Evolutionary conservation across 2,888 invertebrate genomes (phyloP).

Genomic region (Phalera bucephala): DNA sequence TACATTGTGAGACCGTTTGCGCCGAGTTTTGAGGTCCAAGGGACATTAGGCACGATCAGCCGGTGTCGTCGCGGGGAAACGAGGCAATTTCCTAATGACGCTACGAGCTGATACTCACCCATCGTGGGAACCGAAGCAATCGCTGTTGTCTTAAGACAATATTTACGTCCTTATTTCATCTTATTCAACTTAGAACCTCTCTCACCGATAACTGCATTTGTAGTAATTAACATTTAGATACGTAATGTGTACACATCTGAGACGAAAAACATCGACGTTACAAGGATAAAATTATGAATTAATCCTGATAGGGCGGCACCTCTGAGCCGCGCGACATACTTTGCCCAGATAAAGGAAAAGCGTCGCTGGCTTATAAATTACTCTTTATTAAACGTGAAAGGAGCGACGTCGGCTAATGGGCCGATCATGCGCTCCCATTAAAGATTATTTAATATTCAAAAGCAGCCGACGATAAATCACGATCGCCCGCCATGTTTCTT

Average conservation of each 20-base stretch:
- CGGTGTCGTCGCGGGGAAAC: conserved; percentile 43
- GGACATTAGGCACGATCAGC: conserved; percentile 59
- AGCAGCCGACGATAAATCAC: conserved; percentile 80
- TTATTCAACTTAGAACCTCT: conserved; percentile 15
- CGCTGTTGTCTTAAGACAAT: conserved; percentile 30
- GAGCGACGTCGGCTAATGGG: conserved; percentile 81
- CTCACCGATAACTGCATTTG: conserved; percentile 34
- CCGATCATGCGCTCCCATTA: conserved; percentile 83
- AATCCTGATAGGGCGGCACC: conserved; percentile 80
- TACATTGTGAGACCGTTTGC: conserved; percentile 46
- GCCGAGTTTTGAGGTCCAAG: conserved; percentile 42
- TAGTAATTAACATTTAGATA: conserved; percentile 43
- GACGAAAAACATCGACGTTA: conserved; percentile 49
- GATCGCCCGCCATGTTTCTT: conserved; percentile 77
- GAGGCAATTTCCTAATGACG: conserved; percentile 67
- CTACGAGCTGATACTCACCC: conserved; percentile 64
- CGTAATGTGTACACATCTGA: conserved; percentile 43
- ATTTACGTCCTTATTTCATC: conserved; percentile 14
- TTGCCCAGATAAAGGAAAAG: conserved; percentile 79
- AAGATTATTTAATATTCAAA: conserved; percentile 84
- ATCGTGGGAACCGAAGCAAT: conserved; percentile 63
- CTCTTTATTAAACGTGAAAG: conserved; percentile 83
- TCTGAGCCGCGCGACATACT: conserved; percentile 79
- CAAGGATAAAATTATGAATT: conserved; percentile 80
- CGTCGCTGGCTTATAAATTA: conserved; percentile 81